Evolutionary conservation across 2,888 invertebrate species (phyloP).

Genomic region (Oligia latruncula): DNA sequence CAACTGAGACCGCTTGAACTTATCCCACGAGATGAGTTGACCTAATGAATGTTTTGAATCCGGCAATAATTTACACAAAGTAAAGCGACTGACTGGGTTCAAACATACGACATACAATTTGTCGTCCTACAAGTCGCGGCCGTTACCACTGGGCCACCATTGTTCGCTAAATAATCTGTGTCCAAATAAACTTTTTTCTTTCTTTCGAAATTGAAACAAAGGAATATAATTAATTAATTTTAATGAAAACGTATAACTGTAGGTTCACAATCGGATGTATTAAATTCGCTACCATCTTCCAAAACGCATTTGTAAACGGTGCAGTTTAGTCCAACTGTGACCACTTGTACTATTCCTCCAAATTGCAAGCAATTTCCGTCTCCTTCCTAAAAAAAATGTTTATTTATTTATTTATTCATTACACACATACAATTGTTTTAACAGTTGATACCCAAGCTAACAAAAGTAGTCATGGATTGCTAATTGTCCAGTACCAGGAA

Average conservation of each 20-base stretch:
- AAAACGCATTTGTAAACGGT: slow-evolving; percentile 36
- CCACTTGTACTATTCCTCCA: slow-evolving; percentile 31
- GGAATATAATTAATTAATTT: not conserved
- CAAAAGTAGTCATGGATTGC: too few species aligned
- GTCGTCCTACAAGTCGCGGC: not conserved
- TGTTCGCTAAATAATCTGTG: not conserved
- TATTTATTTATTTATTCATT: too few species aligned
- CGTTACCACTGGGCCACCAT: not conserved
- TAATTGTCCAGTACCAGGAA: too few species aligned
- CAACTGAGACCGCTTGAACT: too few species aligned
- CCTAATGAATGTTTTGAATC: too few species aligned
- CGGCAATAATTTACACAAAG: not conserved
- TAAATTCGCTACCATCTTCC: slow-evolving; percentile 25
- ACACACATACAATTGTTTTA: too few species aligned
- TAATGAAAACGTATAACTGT: not conserved
- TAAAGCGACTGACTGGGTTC: not conserved
- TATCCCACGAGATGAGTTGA: too few species aligned
- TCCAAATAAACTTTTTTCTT: too few species aligned
- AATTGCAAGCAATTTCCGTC: slow-evolving; percentile 15
- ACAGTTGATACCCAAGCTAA: too few species aligned
- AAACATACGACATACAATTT: not conserved
- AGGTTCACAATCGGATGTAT: slow-evolving; percentile 26
- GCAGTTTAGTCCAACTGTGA: slow-evolving; percentile 11
- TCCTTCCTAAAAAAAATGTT: slow-evolving; percentile 36
- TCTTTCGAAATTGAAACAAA: not conserved